Evolutionary conservation across 37 sponge, comb jelly and placozoan genomes (phyloP).

Genomic region (Halisarca cf. caerulea): DNA sequence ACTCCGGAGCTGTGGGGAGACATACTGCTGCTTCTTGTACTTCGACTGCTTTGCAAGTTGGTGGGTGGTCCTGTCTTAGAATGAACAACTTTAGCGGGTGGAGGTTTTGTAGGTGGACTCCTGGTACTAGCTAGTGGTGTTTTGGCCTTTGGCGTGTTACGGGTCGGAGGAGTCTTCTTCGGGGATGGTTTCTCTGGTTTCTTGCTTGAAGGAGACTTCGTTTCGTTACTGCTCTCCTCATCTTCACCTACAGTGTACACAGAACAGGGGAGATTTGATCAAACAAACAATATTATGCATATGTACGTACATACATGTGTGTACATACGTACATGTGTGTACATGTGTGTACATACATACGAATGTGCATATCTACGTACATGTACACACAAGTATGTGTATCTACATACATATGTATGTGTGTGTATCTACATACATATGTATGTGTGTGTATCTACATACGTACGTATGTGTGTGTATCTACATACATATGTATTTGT

Average conservation of each 20-base stretch:
- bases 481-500: not conserved
- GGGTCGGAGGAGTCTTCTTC: not conserved
- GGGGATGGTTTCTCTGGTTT: no score
- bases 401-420: no score
- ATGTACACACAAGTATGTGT: not conserved
- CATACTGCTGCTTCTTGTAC: no score
- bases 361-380: not conserved
- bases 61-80: no score
- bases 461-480: not conserved
- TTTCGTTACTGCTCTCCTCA: not conserved
- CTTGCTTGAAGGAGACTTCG: no score
- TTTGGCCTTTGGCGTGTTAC: not conserved
- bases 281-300: no score
- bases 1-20: no score
- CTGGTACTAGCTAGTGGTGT: not conserved
- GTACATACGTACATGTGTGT: not conserved
- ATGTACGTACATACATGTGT: no score
- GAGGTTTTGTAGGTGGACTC: not conserved
- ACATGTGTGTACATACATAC: conserved; percentile 8
- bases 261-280: no score
- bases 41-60: no score
- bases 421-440: not conserved
- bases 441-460: not conserved
- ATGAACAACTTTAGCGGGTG: not conserved
- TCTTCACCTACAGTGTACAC: not conserved